A percentile compares a stretch with the other conserved stretches of the same genome.
Conservation (phyloP, 2,888 invertebrate genomes). For the Alloplasta piceator region DNA sequence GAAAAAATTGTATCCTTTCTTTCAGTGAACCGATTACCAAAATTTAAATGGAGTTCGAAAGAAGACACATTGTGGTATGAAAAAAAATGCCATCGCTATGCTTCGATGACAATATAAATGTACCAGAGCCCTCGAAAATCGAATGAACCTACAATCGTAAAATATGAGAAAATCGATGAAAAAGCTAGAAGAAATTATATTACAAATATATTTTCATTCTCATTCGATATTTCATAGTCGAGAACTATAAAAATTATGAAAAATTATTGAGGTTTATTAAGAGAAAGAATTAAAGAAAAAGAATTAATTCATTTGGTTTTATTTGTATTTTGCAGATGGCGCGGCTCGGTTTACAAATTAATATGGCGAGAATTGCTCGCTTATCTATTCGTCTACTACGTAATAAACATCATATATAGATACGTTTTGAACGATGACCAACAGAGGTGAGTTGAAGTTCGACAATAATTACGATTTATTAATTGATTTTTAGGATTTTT, state of each 20-base stretch:
- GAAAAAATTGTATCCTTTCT: no score
- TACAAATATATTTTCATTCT: neutral
- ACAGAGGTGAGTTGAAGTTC: conserved; percentile 87
- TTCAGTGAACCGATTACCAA: no score
- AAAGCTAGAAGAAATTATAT: neutral
- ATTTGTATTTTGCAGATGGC: conserved; percentile 89
- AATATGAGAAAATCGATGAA: no score
- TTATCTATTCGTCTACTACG: conserved; percentile 93
- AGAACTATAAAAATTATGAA: conserved; percentile 44
- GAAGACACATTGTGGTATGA: no score
- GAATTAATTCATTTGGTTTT: conserved; percentile 21
- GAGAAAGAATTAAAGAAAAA: conserved; percentile 11
- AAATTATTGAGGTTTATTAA: conserved; percentile 58
- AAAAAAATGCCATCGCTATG: no score
- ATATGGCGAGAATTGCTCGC: conserved; percentile 96
- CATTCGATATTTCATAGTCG: conserved; percentile 3
- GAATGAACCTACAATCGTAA: no score
- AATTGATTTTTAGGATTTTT: no score
- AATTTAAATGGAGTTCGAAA: no score
- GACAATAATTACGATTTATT: neutral
- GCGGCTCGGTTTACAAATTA: conserved; percentile 97
- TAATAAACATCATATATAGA: conserved; percentile 94
- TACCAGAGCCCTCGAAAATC: no score
- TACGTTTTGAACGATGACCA: conserved; percentile 91
- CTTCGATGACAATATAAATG: no score